Conservation (phyloP, 2,113 vertebrate species). For the Anser cygnoides region DNA sequence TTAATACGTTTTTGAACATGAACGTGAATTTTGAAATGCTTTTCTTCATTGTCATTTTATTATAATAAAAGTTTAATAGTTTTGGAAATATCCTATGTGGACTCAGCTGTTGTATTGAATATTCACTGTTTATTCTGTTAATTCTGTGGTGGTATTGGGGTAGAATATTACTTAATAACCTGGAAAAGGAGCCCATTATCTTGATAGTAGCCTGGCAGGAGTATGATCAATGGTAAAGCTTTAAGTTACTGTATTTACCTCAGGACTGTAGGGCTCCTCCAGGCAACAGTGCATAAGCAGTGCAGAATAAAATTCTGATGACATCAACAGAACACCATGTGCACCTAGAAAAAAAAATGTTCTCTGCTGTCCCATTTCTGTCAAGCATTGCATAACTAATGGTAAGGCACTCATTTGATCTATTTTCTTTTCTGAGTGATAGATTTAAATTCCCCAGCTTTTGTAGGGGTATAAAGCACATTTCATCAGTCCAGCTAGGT, state of each 20-base stretch:
- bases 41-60: neutral
- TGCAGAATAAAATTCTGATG: slow-evolving; percentile 61
- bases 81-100: neutral
- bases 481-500: neutral
- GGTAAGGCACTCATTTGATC: slow-evolving; percentile 55
- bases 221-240: slow-evolving; percentile 25
- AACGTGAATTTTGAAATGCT: neutral
- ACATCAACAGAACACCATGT: slow-evolving; percentile 57
- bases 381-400: slow-evolving; percentile 65
- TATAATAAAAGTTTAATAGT: neutral
- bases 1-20: neutral
- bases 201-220: slow-evolving; percentile 14
- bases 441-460: slow-evolving; percentile 9
- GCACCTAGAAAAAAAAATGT: slow-evolving; percentile 16
- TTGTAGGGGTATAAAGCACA: neutral
- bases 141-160: neutral
- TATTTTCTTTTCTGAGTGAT: slow-evolving; percentile 56
- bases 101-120: neutral
- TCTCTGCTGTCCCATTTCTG: slow-evolving; percentile 77
- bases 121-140: neutral
- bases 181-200: neutral
- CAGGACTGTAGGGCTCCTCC: slow-evolving; percentile 54
- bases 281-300: slow-evolving; percentile 43
- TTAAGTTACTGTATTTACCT: slow-evolving; percentile 51
- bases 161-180: neutral